Evolutionary conservation across 2,113 vertebrate genomes (phyloP).

Genomic region (Sciurus niger): DNA sequence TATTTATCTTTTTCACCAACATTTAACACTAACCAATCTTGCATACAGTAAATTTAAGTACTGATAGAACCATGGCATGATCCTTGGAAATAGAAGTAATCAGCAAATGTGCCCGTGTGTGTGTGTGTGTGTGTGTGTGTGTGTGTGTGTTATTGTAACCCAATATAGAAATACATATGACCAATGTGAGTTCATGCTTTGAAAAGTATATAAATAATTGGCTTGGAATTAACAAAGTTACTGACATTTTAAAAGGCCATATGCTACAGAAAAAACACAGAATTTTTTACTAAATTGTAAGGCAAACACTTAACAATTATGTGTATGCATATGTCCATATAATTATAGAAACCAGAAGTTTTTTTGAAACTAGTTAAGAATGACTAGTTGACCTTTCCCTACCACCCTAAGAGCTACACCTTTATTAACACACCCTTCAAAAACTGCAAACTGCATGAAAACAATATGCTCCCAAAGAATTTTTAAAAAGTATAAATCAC

Average conservation of each 20-base stretch:
- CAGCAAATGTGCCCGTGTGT: neutral
- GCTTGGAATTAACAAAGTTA: conserved; percentile 82
- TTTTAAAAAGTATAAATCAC: neutral
- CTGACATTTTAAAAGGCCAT: conserved; percentile 85
- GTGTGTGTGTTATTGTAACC: neutral
- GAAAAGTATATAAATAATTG: conserved; percentile 81
- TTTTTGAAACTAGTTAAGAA: conserved; percentile 77
- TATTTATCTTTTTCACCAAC: neutral
- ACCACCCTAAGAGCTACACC: conserved; percentile 28
- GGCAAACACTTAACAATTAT: conserved; percentile 71
- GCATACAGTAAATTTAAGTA: conserved; percentile 4
- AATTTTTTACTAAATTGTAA: conserved; percentile 71
- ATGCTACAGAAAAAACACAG: conserved; percentile 72
- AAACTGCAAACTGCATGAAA: conserved; percentile 53
- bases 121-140: neutral
- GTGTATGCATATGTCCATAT: conserved; percentile 44
- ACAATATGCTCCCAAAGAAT: neutral
- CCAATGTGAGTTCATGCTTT: conserved; percentile 59
- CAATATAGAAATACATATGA: conserved; percentile 53
- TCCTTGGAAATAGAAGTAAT: neutral
- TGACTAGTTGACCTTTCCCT: conserved; percentile 74
- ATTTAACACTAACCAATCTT: neutral
- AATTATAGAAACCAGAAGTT: conserved; percentile 65
- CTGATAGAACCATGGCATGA: neutral
- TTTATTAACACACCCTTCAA: conserved; percentile 58